Evolutionary conservation across 2,797 vertebrate species (phyloP).

Genomic region (Intellagama lesueurii): DNA sequence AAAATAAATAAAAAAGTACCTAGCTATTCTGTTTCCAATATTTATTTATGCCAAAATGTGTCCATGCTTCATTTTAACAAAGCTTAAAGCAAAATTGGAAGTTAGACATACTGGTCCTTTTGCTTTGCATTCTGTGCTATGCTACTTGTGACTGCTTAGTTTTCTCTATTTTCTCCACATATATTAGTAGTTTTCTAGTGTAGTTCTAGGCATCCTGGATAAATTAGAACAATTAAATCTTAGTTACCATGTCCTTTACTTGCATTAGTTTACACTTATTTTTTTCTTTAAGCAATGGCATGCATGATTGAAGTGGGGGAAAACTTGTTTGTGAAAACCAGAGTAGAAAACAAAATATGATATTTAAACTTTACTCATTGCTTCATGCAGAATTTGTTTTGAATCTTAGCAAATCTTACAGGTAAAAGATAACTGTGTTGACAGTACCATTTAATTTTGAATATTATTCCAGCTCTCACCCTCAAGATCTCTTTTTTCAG

Average conservation of each 20-base stretch:
- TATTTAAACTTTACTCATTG: background rate
- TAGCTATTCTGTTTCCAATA: conserved; percentile 40
- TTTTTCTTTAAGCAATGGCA: too few relatives aligned
- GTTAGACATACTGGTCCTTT: conserved; percentile 56
- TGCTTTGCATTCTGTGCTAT: conserved; percentile 44
- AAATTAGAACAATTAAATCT: background rate
- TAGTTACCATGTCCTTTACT: background rate
- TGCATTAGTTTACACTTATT: background rate
- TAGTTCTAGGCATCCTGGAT: background rate
- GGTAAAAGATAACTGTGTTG: background rate
- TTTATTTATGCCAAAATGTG: conserved; percentile 62
- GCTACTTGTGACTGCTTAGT: conserved; percentile 54
- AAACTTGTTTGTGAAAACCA: background rate
- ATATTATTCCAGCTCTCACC: background rate
- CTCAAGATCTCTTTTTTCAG: background rate
- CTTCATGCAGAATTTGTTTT: too few relatives aligned
- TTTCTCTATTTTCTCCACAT: conserved; percentile 55
- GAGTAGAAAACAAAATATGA: too few relatives aligned
- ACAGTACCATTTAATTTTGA: background rate
- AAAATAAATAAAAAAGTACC: background rate
- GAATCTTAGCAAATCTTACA: background rate
- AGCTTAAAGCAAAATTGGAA: conserved; percentile 59
- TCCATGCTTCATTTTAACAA: conserved; percentile 66
- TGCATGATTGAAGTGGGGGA: background rate
- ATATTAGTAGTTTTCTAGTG: conserved; percentile 33